Conservation (phyloP, 2,888 invertebrate genomes). For the Tetropium fuscum region DNA sequence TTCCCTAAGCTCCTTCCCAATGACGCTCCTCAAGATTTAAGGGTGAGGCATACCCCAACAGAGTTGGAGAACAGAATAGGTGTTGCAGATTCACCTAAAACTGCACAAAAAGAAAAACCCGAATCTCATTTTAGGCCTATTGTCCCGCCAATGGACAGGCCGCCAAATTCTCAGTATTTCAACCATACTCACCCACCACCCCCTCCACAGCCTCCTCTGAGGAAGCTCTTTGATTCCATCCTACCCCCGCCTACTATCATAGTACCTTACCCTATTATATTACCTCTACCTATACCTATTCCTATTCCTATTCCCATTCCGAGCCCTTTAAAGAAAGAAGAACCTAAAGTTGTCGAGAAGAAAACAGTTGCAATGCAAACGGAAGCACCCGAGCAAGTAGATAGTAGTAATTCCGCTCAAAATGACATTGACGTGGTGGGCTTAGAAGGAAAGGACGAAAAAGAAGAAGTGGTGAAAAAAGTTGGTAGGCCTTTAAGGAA, state of each 20-base stretch:
- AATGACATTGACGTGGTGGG: constrained; percentile 15
- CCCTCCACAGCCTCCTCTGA: constrained; percentile 63
- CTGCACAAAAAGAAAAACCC: constrained; percentile 21
- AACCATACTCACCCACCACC: constrained; percentile 50
- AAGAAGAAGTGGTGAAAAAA: constrained; percentile 30
- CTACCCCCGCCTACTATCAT: constrained; percentile 84
- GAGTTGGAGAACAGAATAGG: constrained; percentile 24
- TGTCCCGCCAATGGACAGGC: constrained; percentile 57
- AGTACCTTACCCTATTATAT: constrained; percentile 86
- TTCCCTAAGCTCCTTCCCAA: constrained; percentile 52
- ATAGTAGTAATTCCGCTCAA: constrained; percentile 27
- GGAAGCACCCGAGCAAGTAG: constrained; percentile 28
- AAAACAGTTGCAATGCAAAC: constrained; percentile 50
- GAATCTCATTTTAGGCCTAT: constrained; percentile 23
- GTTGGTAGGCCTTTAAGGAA: constrained; percentile 51
- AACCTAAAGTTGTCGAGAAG: constrained; percentile 40
- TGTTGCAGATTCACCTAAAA: constrained; percentile 7
- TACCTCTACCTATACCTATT: constrained; percentile 88
- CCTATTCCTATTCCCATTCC: constrained; percentile 76
- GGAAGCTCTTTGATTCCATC: constrained; percentile 53
- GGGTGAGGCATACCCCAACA: constrained; percentile 53
- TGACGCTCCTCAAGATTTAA: constrained; percentile 61
- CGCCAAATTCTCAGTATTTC: constrained; percentile 64
- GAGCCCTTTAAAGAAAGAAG: constrained; percentile 50
- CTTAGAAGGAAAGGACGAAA: constrained; percentile 14